phyloP scores from a whole-genome alignment of 2,888 invertebrate genomes.

The Chelonus formosanus region DNA sequence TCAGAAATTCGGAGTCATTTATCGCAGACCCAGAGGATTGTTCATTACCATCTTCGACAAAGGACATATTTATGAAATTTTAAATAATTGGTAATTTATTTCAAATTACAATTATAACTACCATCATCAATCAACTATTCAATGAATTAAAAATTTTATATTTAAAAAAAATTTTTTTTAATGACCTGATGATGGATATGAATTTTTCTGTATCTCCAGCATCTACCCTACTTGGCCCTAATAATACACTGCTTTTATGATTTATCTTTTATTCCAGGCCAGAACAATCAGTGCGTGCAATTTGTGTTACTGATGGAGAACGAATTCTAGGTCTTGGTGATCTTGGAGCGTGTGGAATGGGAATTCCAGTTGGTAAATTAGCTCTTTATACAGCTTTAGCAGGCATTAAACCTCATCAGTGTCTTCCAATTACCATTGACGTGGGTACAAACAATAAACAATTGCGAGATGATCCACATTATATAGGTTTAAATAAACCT shows the following conservation, averaged over 20 bases:
- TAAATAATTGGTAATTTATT: slow-evolving; percentile 84
- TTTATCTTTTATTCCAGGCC: slow-evolving; percentile 69
- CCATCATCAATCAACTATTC: no score
- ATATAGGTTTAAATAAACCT: slow-evolving; percentile 90
- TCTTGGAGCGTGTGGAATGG: slow-evolving; percentile 96
- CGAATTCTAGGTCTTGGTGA: slow-evolving; percentile 96
- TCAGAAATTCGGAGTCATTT: slow-evolving; percentile 95
- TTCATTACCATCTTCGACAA: slow-evolving; percentile 96
- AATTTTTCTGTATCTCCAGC: no score
- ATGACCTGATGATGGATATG: no score
- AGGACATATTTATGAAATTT: slow-evolving; percentile 89
- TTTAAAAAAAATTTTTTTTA: no score
- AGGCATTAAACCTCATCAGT: slow-evolving; percentile 95
- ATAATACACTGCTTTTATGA: neutral
- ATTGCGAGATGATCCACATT: slow-evolving; percentile 90
- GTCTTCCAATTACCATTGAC: slow-evolving; percentile 92
- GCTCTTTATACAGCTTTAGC: slow-evolving; percentile 95
- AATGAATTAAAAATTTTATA: no score
- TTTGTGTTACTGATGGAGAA: slow-evolving; percentile 97
- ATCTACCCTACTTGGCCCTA: no score
- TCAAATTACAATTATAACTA: no score
- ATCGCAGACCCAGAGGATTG: slow-evolving; percentile 91
- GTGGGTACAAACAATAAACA: slow-evolving; percentile 94
- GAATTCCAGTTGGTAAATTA: slow-evolving; percentile 97
- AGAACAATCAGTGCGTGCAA: slow-evolving; percentile 84